Evolutionary conservation across 2,797 vertebrate genomes (phyloP), one percentile per base, ranked within the genome.

Genomic region (Adelosebastes latens): DNA sequence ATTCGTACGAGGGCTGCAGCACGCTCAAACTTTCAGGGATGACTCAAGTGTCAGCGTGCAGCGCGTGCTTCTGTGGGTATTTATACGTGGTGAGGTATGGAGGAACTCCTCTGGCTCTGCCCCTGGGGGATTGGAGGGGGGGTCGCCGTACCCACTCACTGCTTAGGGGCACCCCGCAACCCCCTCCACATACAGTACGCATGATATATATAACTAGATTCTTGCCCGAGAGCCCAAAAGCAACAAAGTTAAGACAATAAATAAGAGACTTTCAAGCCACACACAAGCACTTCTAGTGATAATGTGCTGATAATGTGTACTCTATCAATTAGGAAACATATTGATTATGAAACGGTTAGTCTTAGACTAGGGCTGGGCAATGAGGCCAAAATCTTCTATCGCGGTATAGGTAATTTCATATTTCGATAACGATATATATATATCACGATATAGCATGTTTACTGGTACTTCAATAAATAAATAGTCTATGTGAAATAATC

Each of bases 41-140:
- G 90, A 93, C 91, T 93, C 87, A 87, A 82, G 83, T 24, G 76
- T 72, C 62, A 76, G 39, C 55, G 76, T 70, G 78, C 27, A 25
- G 75, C 34, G 46, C 34, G 25, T 84, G 77, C 74, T 84, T 79
- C 68, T 46, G 71, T 61, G 79, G 84, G 85, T 91, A 90, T 92
- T 91, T 86, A 69, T 88, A 86, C 11, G 27, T 14, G 16, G 29
- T 52, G 74, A 86, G 74, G 80, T 82, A 79, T 66, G 77, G 79
- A 91, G 90, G 87, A 89, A 91, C 85, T 89, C 91, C 87, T 82
- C 60, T 76, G 83, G 81, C 53, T 87, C n/a, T 2, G 53, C 73
- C 78, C 69, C 70, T 27, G 31, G 67, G 62, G 36, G 56, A 10
- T 5, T 14, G 32, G 24, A 29, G 20, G 42, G 58, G 63, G 25